phyloP scores from a whole-genome alignment of 2,113 vertebrate genomes.

The Ceuthmochares aereus region DNA sequence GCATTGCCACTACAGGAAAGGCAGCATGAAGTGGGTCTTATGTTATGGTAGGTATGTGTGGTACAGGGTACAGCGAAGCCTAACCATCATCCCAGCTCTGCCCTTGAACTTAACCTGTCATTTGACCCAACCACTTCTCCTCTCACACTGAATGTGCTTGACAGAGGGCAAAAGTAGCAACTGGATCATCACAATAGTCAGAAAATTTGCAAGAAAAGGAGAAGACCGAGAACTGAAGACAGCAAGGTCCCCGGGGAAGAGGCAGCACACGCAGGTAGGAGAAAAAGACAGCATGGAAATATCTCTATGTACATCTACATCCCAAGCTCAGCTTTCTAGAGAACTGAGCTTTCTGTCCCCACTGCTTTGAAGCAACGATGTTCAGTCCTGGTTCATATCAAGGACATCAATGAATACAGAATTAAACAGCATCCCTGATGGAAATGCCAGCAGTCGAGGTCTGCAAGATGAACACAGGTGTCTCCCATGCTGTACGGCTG shows the following conservation, averaged over 20 bases:
- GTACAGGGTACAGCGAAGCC: neutral
- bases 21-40: neutral
- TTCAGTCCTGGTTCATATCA: neutral
- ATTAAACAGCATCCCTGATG: neutral
- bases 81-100: neutral
- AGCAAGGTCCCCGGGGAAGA: neutral
- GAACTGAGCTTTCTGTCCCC: neutral
- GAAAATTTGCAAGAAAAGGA: neutral
- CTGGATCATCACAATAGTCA: neutral
- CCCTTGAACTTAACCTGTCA: neutral
- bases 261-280: rapidly evolving
- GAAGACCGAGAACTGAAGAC: neutral
- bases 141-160: neutral
- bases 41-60: neutral
- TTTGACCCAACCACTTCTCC: neutral
- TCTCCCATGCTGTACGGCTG: neutral
- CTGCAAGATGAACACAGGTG: neutral
- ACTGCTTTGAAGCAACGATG: neutral
- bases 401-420: neutral
- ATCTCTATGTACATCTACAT: neutral
- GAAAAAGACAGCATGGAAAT: neutral
- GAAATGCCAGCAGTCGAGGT: neutral
- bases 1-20: neutral
- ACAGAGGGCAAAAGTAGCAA: neutral
- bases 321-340: neutral